phyloP scores from a whole-genome alignment of 2,888 invertebrate genomes.

The Rosalia funebris region DNA sequence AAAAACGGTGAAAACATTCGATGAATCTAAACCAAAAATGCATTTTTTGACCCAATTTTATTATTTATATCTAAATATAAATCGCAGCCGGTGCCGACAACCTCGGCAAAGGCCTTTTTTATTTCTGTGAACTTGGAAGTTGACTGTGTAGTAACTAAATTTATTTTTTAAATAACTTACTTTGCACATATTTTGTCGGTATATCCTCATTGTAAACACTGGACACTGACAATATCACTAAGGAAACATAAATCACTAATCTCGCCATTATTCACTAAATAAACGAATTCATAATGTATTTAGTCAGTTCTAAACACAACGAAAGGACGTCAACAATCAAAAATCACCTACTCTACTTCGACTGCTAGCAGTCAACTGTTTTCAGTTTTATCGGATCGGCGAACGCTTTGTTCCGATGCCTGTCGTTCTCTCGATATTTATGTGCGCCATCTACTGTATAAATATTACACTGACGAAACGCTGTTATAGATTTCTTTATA shows the following conservation, averaged over 20 bases:
- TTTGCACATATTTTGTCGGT: conserved; percentile 41
- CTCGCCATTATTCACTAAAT: conserved; percentile 49
- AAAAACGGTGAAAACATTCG: background rate
- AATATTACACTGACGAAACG: no score
- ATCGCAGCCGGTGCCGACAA: background rate
- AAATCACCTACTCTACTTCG: conserved; percentile 14
- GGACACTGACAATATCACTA: conserved; percentile 45
- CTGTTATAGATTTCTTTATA: no score
- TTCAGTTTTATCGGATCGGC: conserved; percentile 9
- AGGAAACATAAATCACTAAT: conserved; percentile 46
- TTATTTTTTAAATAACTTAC: conserved; percentile 34
- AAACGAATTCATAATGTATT: conserved; percentile 39
- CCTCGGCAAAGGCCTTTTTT: background rate
- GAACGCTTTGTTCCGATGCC: no score
- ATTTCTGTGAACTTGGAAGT: conserved; percentile 1
- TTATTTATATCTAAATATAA: background rate
- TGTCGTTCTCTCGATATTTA: no score
- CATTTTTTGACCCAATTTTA: conserved; percentile 2
- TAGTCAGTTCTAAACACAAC: conserved; percentile 28
- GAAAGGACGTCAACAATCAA: background rate
- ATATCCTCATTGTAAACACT: conserved; percentile 46
- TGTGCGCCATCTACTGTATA: no score
- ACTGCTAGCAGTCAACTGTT: conserved; percentile 25
- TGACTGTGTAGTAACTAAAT: background rate
- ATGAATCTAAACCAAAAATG: background rate